Conservation (phyloP, 2,797 vertebrate species). For the Tolypeutes matacus region DNA sequence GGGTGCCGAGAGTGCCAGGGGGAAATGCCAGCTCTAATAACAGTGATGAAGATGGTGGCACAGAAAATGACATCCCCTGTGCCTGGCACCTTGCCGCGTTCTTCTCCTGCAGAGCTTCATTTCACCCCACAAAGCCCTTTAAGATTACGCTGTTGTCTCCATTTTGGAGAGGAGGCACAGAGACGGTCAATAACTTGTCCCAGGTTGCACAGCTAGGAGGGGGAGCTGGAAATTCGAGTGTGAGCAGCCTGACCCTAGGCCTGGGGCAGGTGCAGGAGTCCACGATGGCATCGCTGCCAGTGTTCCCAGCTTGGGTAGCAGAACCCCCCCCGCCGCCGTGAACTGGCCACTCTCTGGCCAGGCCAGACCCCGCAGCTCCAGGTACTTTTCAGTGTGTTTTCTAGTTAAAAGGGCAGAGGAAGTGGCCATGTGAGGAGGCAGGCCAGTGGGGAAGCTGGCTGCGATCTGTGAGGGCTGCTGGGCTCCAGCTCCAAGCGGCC, state of each 20-base stretch:
- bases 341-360: neutral
- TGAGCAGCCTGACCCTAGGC: neutral
- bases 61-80: neutral
- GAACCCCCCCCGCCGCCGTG: neutral
- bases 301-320: neutral
- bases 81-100: neutral
- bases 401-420: neutral
- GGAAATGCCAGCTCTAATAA: neutral
- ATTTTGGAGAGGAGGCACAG: neutral
- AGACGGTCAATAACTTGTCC: neutral
- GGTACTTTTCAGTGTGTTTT: neutral
- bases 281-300: neutral
- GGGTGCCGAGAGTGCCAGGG: neutral
- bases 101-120: neutral
- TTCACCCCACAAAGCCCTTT: neutral
- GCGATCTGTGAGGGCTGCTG: neutral
- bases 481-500: neutral
- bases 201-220: neutral
- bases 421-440: neutral
- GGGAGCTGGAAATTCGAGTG: neutral
- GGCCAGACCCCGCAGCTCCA: neutral
- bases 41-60: rapidly evolving
- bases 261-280: neutral
- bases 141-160: neutral
- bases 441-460: neutral